Evolutionary conservation across 2,797 vertebrate species (phyloP), one percentile per base, ranked within the genome.

Genomic region (Gymnoscopelus microlampas): DNA sequence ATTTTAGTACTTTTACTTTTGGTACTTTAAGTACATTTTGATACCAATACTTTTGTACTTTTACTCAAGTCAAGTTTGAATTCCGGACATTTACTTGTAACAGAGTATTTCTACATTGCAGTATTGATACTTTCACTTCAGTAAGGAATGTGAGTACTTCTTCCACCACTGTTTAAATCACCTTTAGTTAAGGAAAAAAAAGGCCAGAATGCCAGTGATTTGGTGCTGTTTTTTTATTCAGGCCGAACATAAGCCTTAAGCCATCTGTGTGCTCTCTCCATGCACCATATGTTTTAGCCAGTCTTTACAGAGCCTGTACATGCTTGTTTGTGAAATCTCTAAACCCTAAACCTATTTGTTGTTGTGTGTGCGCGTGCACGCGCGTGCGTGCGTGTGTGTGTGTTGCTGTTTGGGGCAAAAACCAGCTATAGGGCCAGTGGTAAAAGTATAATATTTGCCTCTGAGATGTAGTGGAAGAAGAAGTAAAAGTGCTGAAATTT

Each of bases 331-430:
- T 65, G 14, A 19, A 80, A 60, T 60, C 58, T 35, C 7, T 44
- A 10, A 44, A 85, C n/a, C 26, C 67, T 77, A 79, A 88, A 85
- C 87, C 79, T 63, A 54, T 74, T 78, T 78, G 73, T 66, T 74
- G 51, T 49, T 54, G 39, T 6, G 8, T 44, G 39, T 6, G 39
- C 9, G 39, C 2, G 39, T 44, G 39, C 2, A 7, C 9, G 39
- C 9, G 57, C 78, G 74, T 64, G 12, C 72, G 59, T 76, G 47
- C 70, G 79, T 84, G 11, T 51, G 76, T 85, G 74, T 73, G 66
- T 44, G 50, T 35, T 9, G 39, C 56, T 77, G 77, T 88, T 86
- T 78, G 75, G 71, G 71, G 67, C 65, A 74, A 73, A 85, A 84
- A 85, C 50, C 82, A 80, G 83, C 87, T 80, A 44, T 44, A 9